These are phyloP conservation scores for Scopus umbretta DNA, from an alignment of 2,113 vertebrate genomes.

Conservation along the genomic window DNA sequence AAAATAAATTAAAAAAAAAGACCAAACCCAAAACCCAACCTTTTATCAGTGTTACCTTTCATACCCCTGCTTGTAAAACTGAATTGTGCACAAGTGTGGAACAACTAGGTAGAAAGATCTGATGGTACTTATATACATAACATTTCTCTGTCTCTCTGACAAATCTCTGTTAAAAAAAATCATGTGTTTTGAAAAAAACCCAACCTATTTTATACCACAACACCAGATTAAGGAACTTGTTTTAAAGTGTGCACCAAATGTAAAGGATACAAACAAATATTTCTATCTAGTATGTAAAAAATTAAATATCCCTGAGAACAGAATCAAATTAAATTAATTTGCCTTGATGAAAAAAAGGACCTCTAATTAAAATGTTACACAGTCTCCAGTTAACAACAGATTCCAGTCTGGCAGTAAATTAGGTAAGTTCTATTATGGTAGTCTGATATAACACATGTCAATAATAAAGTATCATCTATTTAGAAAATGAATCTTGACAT, in stretches of 20 bases:
- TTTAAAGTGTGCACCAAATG: neutral
- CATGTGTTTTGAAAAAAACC: neutral
- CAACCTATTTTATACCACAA: neutral
- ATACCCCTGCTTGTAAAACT: neutral
- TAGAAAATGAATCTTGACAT: neutral
- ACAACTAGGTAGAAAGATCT: neutral
- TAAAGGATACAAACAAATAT: neutral
- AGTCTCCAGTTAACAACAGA: neutral
- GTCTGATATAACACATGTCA: neutral
- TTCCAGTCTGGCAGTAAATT: neutral
- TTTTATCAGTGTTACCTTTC: neutral
- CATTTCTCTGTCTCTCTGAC: neutral
- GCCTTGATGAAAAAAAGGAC: neutral
- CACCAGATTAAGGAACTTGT: neutral
- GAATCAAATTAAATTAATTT: neutral
- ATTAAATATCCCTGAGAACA: neutral
- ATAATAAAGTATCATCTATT: neutral
- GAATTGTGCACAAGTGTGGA: neutral
- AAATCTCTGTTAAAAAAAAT: neutral
- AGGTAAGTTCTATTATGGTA: neutral
- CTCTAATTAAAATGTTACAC: neutral
- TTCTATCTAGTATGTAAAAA: neutral
- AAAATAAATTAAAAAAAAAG: neutral
- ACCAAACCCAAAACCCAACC: too few species aligned
- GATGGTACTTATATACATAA: neutral